Evolutionary conservation across 1,140 invertebrate genomes (phyloP).

Genomic region (Drosophila pachea): DNA sequence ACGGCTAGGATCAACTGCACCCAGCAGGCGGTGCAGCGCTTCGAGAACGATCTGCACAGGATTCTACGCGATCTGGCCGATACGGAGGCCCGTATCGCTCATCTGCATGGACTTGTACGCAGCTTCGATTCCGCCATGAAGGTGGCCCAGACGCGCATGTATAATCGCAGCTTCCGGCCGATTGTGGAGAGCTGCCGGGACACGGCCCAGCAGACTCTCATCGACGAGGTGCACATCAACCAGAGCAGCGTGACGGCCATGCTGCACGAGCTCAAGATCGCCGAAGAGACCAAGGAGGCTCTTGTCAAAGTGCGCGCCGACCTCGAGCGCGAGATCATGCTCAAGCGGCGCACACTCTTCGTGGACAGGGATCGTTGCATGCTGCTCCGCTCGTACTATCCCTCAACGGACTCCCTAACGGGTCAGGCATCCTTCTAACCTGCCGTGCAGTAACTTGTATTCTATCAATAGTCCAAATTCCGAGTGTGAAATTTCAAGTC

Average conservation of each 20-base stretch:
- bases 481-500: slow-evolving; percentile 26
- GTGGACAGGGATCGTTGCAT: slow-evolving; percentile 85
- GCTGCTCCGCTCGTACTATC: slow-evolving; percentile 83
- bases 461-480: slow-evolving; percentile 17
- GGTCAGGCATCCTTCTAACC: slow-evolving; percentile 69
- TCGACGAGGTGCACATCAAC: slow-evolving; percentile 86
- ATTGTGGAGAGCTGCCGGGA: slow-evolving; percentile 87
- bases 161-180: slow-evolving; percentile 84
- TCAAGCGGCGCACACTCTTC: slow-evolving; percentile 85
- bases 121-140: slow-evolving; percentile 87
- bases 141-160: slow-evolving; percentile 87
- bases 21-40: slow-evolving; percentile 82
- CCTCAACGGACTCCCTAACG: slow-evolving; percentile 83
- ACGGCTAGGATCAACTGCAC: slow-evolving; percentile 84
- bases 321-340: slow-evolving; percentile 85
- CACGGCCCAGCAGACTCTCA: slow-evolving; percentile 84
- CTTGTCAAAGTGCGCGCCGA: slow-evolving; percentile 82
- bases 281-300: slow-evolving; percentile 81
- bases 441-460: too few species aligned
- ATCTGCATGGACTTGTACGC: slow-evolving; percentile 82
- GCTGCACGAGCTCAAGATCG: slow-evolving; percentile 81
- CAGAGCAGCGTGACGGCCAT: slow-evolving; percentile 83
- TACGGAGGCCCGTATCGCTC: slow-evolving; percentile 84
- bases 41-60: slow-evolving; percentile 84
- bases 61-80: slow-evolving; percentile 84